Base-by-base conservation (phyloP, 2,888 invertebrate genomes). In the Malacosoma neustria region DNA sequence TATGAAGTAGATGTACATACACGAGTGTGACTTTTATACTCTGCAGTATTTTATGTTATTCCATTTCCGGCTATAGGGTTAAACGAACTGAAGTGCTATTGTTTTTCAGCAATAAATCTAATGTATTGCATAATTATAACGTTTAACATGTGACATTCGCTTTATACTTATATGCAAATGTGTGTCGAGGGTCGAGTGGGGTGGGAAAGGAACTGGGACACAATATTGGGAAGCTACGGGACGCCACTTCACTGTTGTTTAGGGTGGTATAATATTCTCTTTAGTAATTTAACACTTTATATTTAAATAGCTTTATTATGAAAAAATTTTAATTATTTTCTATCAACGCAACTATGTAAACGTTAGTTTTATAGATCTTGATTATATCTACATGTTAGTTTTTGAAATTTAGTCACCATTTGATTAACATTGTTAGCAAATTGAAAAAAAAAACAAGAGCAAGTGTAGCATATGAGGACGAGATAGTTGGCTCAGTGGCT, bases 81-180 rank as follows among this genome's bases (percentile, higher is more conserved):
- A 56, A 67, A 60, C 38, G 61, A 55, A 54, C 64, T 73, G 54
- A 53, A 65, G 55, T 44, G 44, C 54, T 56, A 68, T 85, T 84
- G 85, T 85, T 79, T 82, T 74, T 75, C 48, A 52, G 60, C 75
- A 61, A 84, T 85, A 85, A 85, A 85, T 85, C 77, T 84, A 72
- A 70, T 72, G 65, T 62, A 66, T 67, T 68, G 70, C 57, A 63
- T 82, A 81, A 84, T 84, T 82, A 82, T 71, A 66, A 61, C 64
- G 72, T 81, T 81, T 80, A 75, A 74, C 74, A 67, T 73, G 71
- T 74, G 82, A 84, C 82, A 84, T 74, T 73, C 61, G 75, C 71
- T 75, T 79, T 82, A 75, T 80, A 63, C n/a, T n/a, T n/a, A 66
- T 68, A 80, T 81, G 80, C 72, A 81, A 84, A 84, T 84, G 72